These are phyloP conservation scores for Saturnia pavonia DNA, from an alignment of 2,888 invertebrate genomes.

Conservation along the genomic window DNA sequence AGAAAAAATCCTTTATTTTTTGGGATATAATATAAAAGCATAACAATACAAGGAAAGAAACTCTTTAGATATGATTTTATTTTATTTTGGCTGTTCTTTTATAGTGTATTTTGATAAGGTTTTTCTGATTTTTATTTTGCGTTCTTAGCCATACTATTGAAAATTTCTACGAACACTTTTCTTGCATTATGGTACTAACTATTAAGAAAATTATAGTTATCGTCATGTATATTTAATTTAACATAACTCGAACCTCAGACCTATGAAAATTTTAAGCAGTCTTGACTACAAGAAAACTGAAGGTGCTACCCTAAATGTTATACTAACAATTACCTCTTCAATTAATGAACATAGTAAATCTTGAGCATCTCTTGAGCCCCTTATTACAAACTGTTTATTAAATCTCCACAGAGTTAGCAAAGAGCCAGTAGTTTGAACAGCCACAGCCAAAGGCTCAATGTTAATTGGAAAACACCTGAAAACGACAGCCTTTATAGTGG, in stretches of 20 bases:
- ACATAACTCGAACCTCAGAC: not conserved
- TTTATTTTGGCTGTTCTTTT: not conserved
- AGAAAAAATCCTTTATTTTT: not conserved
- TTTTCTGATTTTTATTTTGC: not conserved
- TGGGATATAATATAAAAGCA: not conserved
- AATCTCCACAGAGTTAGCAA: constrained; percentile 64
- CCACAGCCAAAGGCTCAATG: constrained; percentile 76
- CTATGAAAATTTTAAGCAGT: not conserved
- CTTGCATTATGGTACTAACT: not conserved
- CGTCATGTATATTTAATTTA: not conserved
- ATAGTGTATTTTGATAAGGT: not conserved
- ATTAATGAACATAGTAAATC: constrained; percentile 4
- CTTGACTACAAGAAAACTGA: not conserved
- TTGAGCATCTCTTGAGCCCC: constrained; percentile 30
- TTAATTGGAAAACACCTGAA: constrained; percentile 81
- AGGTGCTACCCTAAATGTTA: not conserved
- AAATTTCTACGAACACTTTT: not conserved
- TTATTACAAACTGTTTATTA: constrained; percentile 64
- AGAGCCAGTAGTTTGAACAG: constrained; percentile 61
- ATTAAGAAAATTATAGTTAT: too few relatives aligned
- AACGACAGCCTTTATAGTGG: constrained; percentile 77
- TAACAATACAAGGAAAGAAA: not conserved
- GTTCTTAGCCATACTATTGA: not conserved
- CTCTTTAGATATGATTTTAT: not conserved
- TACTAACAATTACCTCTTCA: not conserved